Conservation (phyloP, 2,797 vertebrate genomes). For the Cyclopterus lumpus region DNA sequence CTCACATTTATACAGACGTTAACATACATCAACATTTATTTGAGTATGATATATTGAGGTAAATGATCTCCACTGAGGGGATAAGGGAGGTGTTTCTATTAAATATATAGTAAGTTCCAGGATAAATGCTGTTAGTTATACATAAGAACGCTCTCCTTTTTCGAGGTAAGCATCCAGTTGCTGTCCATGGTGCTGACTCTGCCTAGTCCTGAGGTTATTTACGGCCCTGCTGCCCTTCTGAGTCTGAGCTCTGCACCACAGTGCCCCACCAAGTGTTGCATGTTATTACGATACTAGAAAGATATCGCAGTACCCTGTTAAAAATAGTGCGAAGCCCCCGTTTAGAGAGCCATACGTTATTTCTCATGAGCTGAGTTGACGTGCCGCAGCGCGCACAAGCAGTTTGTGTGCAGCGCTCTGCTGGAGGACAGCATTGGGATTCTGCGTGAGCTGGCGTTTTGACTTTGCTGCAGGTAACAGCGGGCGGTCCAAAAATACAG, state of each 20-base stretch:
- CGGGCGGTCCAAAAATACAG: too few relatives aligned
- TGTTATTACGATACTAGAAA: background rate
- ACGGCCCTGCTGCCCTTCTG: background rate
- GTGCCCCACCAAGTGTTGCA: background rate
- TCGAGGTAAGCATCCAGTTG: background rate
- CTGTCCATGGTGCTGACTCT: constrained; percentile 25
- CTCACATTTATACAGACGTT: background rate
- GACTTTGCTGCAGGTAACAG: background rate
- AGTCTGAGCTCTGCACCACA: background rate
- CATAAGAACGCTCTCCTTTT: background rate
- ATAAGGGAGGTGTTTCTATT: background rate
- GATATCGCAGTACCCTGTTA: background rate
- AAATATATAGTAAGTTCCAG: background rate
- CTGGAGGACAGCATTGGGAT: background rate
- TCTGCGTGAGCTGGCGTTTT: background rate
- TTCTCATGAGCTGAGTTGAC: background rate
- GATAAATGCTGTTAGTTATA: background rate
- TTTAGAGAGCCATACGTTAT: background rate
- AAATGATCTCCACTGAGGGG: background rate
- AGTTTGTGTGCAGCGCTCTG: background rate
- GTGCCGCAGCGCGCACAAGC: background rate
- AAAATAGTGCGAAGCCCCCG: background rate
- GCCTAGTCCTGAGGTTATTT: background rate
- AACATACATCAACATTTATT: too few relatives aligned
- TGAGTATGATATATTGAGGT: background rate